Conservation (phyloP, 2,797 vertebrate genomes). For the Malacoctenus gilli region DNA sequence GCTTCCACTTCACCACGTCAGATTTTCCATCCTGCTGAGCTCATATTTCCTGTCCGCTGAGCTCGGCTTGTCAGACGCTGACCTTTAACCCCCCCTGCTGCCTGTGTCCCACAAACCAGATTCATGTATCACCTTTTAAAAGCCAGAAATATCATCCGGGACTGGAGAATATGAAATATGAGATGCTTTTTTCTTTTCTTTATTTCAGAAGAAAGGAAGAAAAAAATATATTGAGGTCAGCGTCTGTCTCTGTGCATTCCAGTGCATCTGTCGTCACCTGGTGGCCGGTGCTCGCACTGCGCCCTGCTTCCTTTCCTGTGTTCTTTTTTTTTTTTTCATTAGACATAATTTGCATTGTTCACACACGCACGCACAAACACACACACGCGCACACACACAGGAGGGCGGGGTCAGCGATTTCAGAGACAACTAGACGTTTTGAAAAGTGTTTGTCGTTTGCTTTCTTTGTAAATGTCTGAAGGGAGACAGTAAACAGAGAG, state of each 20-base stretch:
- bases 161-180: too few species aligned
- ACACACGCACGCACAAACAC: too few species aligned
- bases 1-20: conserved; percentile 4
- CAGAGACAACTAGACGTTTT: conserved; percentile 2
- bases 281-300: too few species aligned
- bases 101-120: background rate
- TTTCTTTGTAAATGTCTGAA: too few species aligned
- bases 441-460: background rate
- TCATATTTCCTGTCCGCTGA: background rate
- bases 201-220: too few species aligned
- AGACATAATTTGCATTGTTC: too few species aligned
- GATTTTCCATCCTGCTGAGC: conserved; percentile 11
- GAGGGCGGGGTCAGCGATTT: conserved; percentile 18
- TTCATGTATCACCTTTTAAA: background rate
- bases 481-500: background rate
- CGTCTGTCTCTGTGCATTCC: background rate
- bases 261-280: conserved; percentile 62
- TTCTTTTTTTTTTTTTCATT: too few species aligned
- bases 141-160: background rate
- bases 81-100: background rate
- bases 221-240: background rate
- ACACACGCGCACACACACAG: background rate
- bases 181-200: too few species aligned
- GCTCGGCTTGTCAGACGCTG: background rate
- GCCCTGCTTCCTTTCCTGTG: too few species aligned